phyloP scores from a whole-genome alignment of 2,797 vertebrate genomes.

The Coreius guichenoti region DNA sequence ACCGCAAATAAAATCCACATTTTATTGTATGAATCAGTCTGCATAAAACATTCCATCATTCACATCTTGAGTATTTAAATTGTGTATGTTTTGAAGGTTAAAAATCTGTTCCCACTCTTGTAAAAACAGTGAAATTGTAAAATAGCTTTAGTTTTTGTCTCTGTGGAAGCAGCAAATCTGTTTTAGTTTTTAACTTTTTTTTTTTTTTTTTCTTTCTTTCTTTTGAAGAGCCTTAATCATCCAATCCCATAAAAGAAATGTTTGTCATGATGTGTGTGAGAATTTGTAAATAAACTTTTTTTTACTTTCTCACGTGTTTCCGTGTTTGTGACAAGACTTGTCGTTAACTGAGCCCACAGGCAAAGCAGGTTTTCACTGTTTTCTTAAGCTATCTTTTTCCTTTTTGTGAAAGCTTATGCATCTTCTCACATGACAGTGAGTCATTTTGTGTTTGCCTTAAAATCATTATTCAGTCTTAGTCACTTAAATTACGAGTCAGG shows the following conservation, averaged over 20 bases:
- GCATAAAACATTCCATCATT: conserved; percentile 5
- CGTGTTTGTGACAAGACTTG: conserved; percentile 4
- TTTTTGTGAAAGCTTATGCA: not conserved
- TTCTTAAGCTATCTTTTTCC: no score
- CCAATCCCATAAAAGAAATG: conserved; percentile 11
- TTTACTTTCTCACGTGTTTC: conserved; percentile 7
- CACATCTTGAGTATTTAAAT: conserved; percentile 2
- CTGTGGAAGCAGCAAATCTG: conserved; percentile 1
- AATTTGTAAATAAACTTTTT: conserved; percentile 63
- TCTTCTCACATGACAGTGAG: conserved; percentile 4
- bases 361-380: conserved; percentile 30
- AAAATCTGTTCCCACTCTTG: conserved; percentile 38
- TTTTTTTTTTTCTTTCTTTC: conserved; percentile 1
- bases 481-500: not conserved
- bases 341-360: conserved; percentile 4
- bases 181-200: not conserved
- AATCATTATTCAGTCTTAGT: not conserved
- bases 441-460: not conserved
- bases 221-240: not conserved
- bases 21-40: conserved; percentile 22
- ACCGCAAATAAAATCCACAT: conserved; percentile 4
- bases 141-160: conserved; percentile 48
- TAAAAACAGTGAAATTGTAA: conserved; percentile 53
- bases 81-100: conserved; percentile 9
- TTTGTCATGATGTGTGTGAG: conserved; percentile 38